Conservation (phyloP, 2,113 vertebrate genomes). For the Malurus alboscapulatus region DNA sequence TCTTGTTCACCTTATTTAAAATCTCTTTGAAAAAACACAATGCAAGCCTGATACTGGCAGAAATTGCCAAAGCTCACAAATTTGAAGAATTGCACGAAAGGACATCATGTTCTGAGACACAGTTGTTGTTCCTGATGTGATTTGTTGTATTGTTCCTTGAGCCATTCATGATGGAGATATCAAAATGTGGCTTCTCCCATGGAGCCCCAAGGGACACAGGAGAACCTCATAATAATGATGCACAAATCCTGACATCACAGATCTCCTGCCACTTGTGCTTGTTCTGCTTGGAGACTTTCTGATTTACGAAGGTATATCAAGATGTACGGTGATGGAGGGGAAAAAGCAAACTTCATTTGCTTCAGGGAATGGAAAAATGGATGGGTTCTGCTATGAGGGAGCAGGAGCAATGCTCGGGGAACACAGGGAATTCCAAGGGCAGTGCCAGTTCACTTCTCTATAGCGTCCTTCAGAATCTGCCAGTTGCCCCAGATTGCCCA, state of each 20-base stretch:
- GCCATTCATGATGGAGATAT: background rate
- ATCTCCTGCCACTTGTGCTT: background rate
- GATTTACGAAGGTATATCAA: background rate
- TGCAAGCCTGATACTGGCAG: background rate
- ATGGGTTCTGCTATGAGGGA: background rate
- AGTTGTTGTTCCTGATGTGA: background rate
- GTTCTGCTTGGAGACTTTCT: background rate
- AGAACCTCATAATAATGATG: background rate
- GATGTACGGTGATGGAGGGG: rapidly evolving
- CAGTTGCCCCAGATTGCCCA: background rate
- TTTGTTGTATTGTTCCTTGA: background rate
- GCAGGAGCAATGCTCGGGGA: rapidly evolving
- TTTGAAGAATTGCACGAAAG: background rate
- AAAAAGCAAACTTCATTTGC: background rate
- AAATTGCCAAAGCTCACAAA: background rate
- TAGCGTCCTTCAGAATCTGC: background rate
- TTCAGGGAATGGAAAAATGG: background rate
- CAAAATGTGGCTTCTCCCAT: background rate
- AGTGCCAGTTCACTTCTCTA: background rate
- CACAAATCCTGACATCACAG: background rate
- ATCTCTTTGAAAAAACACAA: background rate
- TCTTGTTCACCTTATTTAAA: background rate
- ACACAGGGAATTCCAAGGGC: background rate
- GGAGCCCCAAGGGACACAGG: background rate
- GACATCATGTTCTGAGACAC: background rate